These are phyloP conservation scores for Echiichthys vipera DNA, from an alignment of 2,797 vertebrate genomes.

Conservation along the genomic window DNA sequence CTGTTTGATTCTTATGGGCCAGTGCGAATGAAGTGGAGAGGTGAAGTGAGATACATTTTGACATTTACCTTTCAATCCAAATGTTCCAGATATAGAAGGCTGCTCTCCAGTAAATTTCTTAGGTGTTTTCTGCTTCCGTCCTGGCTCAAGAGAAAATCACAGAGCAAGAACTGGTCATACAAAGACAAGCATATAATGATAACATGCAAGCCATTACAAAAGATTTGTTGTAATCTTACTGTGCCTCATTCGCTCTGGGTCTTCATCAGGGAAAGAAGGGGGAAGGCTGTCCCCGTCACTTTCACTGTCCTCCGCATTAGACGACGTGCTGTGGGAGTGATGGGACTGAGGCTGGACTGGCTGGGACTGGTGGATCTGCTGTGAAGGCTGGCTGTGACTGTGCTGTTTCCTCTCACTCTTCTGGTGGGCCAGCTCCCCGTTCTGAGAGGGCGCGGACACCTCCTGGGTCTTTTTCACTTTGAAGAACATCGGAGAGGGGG, in stretches of 20 bases:
- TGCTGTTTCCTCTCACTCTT: constrained; percentile 81
- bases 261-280: constrained; percentile 87
- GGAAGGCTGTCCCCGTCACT: constrained; percentile 79
- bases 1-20: constrained; percentile 5
- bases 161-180: constrained; percentile 83
- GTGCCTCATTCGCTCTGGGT: constrained; percentile 95
- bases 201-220: neutral
- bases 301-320: constrained; percentile 83
- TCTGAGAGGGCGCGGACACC: constrained; percentile 84
- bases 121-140: constrained; percentile 99
- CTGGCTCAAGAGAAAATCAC: constrained; percentile 90
- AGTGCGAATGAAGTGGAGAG: neutral
- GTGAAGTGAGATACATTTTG: neutral
- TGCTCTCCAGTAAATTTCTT: constrained; percentile 99
- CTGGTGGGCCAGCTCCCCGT: constrained; percentile 86
- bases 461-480: constrained; percentile 89
- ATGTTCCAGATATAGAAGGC: constrained; percentile 96
- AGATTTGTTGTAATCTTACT: constrained; percentile 87
- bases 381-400: constrained; percentile 66
- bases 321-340: constrained; percentile 70
- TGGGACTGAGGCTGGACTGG: constrained; percentile 60
- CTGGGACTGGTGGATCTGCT: constrained; percentile 63
- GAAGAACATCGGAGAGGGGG: constrained; percentile 87
- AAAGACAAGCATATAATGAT: constrained; percentile 9
- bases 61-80: constrained; percentile 94